These are phyloP conservation scores for Wasmannia auropunctata DNA, from an alignment of 1,140 invertebrate genomes.

Conservation along the genomic window DNA sequence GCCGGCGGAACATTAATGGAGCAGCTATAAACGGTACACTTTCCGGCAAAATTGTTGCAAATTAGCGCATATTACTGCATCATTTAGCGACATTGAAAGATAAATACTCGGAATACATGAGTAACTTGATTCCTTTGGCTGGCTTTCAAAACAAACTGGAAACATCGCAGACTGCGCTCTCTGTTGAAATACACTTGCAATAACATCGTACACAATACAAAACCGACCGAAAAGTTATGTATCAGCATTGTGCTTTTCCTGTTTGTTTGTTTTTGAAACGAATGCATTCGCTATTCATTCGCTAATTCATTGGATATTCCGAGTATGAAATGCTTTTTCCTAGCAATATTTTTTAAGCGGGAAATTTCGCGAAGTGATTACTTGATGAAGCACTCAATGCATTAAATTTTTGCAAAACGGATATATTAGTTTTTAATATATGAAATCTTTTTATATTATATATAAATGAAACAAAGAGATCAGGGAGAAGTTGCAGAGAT, in stretches of 20 bases:
- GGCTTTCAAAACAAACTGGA: constrained; percentile 22
- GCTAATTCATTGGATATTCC: background rate
- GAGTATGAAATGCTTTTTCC: background rate
- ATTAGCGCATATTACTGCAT: constrained; percentile 16
- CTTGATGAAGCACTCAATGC: background rate
- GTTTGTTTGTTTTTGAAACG: background rate
- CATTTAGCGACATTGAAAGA: constrained; percentile 24
- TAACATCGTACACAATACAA: background rate
- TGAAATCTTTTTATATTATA: background rate
- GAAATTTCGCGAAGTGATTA: background rate
- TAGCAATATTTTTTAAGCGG: background rate
- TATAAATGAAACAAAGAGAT: background rate
- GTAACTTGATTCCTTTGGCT: constrained; percentile 37
- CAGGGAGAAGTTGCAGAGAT: background rate
- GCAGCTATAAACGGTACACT: constrained; percentile 5
- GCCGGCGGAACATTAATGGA: background rate
- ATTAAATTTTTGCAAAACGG: background rate
- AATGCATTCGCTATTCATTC: background rate
- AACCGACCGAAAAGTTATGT: background rate
- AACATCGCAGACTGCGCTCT: background rate
- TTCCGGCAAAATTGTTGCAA: constrained; percentile 1
- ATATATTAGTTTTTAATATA: background rate
- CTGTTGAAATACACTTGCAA: constrained; percentile 42
- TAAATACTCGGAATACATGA: constrained; percentile 9
- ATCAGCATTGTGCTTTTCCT: background rate